Evolutionary conservation across 53 echinoderm and acorn worm species (phyloP), one percentile per base, ranked within the genome.

Genomic region (Echinarachnius parma): DNA sequence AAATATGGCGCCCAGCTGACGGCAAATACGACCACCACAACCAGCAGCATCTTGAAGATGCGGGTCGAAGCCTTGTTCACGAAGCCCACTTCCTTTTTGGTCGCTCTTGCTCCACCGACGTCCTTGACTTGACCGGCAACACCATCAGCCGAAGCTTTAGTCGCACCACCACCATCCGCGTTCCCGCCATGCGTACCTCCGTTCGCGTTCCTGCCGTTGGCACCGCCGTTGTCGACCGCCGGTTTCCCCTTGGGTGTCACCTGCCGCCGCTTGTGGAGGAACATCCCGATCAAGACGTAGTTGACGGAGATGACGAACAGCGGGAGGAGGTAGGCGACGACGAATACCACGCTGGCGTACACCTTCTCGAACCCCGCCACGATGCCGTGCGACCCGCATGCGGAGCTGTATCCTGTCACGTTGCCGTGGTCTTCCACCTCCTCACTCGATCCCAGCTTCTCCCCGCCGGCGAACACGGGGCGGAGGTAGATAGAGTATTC

Each of bases 1-100:
- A 86, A 86, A 32, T 80, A 86, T 20, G 86, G 86, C 13, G 86
- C 75, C 86, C 86, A 80, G 15, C 39, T 32, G 16, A 86, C 28
- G 8, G 80, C 70, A 59, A 86, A 80, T 30, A 75, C 53, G 5
- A 75, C 35, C 3, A 80, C 48, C 18, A 86, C 37, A 28, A 75
- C 24, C 13, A 86, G 7, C 26, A 86, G 29, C 86, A 86, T 86
- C 67, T 86, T 86, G n/a, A 75, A n/a, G 14, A 80, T 14, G 3
- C 16, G 44, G 24, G 45, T 44, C 0, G 39, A 25, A 2, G 18
- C 64, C 21, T 64, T 64, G 3, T 42, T 0, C 7, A 64, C 42
- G 35, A 60, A 60, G 3, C 31, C 33, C 31, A 20, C 13, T 27
- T 18, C 10, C 18, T 50, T 52, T n/a, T 50, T 26, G n/a, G 2